A percentile compares a stretch with the other conserved stretches of the same genome.
phyloP scores from a whole-genome alignment of 2,113 vertebrate genomes.

The Grus americana region DNA sequence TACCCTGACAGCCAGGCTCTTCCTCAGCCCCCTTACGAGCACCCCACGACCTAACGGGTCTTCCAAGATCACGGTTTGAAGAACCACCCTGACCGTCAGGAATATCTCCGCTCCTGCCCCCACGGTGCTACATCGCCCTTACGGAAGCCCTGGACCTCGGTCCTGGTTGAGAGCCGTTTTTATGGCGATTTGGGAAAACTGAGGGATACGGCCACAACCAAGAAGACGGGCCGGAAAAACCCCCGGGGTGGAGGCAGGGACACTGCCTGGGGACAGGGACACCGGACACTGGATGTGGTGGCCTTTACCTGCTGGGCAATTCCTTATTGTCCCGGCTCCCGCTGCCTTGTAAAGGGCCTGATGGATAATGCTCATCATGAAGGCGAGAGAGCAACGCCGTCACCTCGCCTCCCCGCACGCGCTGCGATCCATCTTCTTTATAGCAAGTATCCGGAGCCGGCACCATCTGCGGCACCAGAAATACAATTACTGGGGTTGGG shows the following conservation, averaged over 20 bases:
- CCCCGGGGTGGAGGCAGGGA: fast-evolving
- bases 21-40: not conserved
- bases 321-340: not conserved
- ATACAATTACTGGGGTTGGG: constrained; percentile 19
- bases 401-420: not conserved
- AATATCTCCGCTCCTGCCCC: fast-evolving
- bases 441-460: not conserved
- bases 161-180: not conserved
- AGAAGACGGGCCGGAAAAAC: not conserved
- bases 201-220: fast-evolving
- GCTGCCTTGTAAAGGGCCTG: not conserved
- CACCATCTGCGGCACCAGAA: constrained; percentile 62
- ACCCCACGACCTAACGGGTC: fast-evolving
- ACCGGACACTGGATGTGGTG: fast-evolving
- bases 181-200: not conserved
- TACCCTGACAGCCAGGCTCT: not conserved
- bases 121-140: fast-evolving
- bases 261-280: not conserved
- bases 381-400: not conserved
- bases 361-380: not conserved
- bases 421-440: constrained; percentile 61
- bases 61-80: too few species aligned
- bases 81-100: not conserved
- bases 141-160: not conserved
- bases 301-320: not conserved